Evolutionary conservation across 1,140 invertebrate species (phyloP), one percentile per base, ranked within the genome.

Genomic region (Melanaphis sacchari): DNA sequence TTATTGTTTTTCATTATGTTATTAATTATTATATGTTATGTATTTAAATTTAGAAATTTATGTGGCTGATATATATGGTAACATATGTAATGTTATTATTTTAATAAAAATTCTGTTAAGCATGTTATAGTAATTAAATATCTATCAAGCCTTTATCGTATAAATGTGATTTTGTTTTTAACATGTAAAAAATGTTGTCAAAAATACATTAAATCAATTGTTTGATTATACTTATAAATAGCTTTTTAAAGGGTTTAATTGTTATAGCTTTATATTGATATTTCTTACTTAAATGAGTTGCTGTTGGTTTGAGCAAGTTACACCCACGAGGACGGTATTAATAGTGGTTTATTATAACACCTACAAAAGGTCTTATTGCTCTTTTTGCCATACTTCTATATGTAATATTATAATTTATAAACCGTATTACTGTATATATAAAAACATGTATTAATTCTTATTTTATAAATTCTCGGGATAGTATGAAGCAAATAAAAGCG

Each of bases 321-420:
- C 6, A 40, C 88, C 46, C 36, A 89, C 36, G 36, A 38, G 87
- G 24, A 38, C 36, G 21, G 46, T 89, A 46, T 49, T 52, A 52
- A 54, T 38, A 36, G 88, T 89, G 24, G 88, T 40, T 54, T 46
- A 24, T 9, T 46, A 24, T 9, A 54, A 89, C 49, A 52, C 49
- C 88, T 89, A 89, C 88, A 89, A 89, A 54, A 40, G 9, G n/a
- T 9, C 88, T 54, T 89, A 89, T 26, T 89, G 59, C 59, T 31
- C 31, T 66, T 66, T 11, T n/a, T 66, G 59, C 59, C 15, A 4
- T 66, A n/a, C 9, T 31, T 3, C 3, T 66, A 9, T 59, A 11
- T 31, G 8, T 54, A 54, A 43, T 54, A 54, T 54, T 59, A 66
- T 66, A 26, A n/a, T 66, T 11, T n/a, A n/a, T n/a, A 26, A 54